Evolutionary conservation across 2,888 invertebrate genomes (phyloP), one percentile per base, ranked within the genome.

Genomic region (Caenorhabditis uteleia): DNA sequence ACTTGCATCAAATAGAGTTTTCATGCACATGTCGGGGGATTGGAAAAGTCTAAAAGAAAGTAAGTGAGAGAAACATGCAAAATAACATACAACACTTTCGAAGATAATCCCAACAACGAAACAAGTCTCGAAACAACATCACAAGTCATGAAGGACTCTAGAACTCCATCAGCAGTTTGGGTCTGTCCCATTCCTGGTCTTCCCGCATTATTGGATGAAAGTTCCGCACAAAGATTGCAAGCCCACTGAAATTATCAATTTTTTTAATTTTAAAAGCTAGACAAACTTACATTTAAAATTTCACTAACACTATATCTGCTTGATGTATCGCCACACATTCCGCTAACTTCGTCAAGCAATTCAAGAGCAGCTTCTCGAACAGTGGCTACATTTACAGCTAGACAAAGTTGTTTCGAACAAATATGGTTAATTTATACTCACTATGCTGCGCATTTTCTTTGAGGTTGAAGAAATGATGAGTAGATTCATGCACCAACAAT

Each of bases 401-500:
- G 29, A 64, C 50, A 25, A 18, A 18, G 18, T 7, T 27, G 5
- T 16, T 16, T 31, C 36, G 33, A 14, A n/a, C 14, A 23, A 25
- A 14, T 55, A 34, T 42, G 18, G 10, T 16, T 18, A 14, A 1
- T 18, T 34, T 33, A 23, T 23, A 39, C 40, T 12, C 8, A 70
- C 70, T 42, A 8, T 42, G 29, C 7, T 48, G 34, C 0, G 64
- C 44, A 18, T 68, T 67, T 56, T 71, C 70, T 25, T 50, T 65
- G 42, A 56, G 36, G 8, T 51, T 54, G 36, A 71, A 70, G 25
- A 53, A 61, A 16, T 55, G 51, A 49, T 74, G 69, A 1, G 69
- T 64, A 34, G 42, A 60, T 46, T 74, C 74, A 23, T 74, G 74
- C 3, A 74, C 49, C 10, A 71, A 43, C 5, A 71, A 48, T 26